phyloP scores from a whole-genome alignment of 1,140 invertebrate species.

The Tetranychus urticae region DNA sequence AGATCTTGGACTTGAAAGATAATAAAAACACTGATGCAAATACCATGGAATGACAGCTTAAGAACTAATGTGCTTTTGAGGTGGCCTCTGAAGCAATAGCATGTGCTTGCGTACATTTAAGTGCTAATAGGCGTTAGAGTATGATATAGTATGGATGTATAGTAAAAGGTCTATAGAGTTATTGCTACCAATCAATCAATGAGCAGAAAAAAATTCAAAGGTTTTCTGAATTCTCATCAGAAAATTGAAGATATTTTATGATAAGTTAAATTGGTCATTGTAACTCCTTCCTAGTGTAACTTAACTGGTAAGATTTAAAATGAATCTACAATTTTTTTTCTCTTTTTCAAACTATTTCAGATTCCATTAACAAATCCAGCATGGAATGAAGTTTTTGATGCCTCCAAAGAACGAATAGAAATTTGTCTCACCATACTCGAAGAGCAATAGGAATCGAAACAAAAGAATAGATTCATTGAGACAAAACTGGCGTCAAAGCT shows the following conservation, averaged over 20 bases:
- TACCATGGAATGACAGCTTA: constrained; percentile 89
- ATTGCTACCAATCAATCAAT: background rate
- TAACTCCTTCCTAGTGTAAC: constrained; percentile 3
- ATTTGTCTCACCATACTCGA: constrained; percentile 58
- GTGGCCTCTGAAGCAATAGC: constrained; percentile 87
- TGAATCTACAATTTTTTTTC: constrained; percentile 1
- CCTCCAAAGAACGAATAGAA: constrained; percentile 53
- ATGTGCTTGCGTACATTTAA: constrained; percentile 90
- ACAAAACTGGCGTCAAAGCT: constrained; percentile 16
- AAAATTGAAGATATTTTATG: background rate
- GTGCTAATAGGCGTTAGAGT: constrained; percentile 44
- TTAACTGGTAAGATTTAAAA: constrained; percentile 5
- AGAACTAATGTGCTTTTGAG: constrained; percentile 87
- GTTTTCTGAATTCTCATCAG: background rate
- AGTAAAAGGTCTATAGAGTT: too few relatives aligned
- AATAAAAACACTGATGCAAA: constrained; percentile 61
- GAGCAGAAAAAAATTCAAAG: background rate
- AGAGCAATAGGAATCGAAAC: constrained; percentile 43
- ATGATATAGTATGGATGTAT: too few relatives aligned
- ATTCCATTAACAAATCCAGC: constrained; percentile 53
- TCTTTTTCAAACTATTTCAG: constrained; percentile 12
- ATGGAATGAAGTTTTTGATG: constrained; percentile 70
- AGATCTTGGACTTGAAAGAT: constrained; percentile 55
- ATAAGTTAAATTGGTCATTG: background rate
- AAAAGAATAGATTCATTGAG: constrained; percentile 42